Conservation (phyloP, 2,113 vertebrate species). For the Corapipo altera region DNA sequence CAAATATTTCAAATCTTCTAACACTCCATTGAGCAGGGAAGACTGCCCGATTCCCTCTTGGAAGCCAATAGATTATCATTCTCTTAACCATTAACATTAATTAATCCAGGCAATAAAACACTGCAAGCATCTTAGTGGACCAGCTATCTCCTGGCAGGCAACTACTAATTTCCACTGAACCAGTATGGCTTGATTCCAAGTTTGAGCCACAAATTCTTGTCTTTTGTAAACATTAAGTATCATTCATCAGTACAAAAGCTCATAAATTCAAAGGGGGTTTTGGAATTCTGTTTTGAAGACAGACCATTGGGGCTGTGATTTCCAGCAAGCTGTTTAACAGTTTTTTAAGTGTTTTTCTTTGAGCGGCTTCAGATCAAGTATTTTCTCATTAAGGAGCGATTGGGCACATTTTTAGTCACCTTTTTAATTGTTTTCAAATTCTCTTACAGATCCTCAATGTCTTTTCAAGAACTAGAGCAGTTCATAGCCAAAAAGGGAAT, state of each 20-base stretch:
- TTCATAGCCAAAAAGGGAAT: neutral
- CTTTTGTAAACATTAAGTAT: conserved; percentile 1
- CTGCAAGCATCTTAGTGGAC: neutral
- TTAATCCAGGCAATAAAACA: conserved; percentile 53
- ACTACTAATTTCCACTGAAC: conserved; percentile 3
- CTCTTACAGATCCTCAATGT: neutral
- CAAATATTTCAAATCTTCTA: conserved; percentile 17
- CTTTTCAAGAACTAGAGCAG: neutral
- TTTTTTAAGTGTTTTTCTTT: neutral
- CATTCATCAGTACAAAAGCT: neutral
- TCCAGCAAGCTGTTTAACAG: neutral
- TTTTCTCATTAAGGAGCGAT: neutral
- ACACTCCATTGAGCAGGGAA: conserved; percentile 9
- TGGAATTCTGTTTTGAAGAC: neutral
- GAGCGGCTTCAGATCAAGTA: neutral
- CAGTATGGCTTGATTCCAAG: conserved; percentile 1
- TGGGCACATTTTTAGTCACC: neutral
- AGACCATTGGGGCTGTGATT: neutral
- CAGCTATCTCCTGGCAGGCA: conserved; percentile 9
- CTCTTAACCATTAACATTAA: conserved; percentile 41
- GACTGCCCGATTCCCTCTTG: conserved; percentile 4
- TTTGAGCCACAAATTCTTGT: neutral
- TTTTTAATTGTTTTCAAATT: neutral
- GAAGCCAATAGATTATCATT: conserved; percentile 34
- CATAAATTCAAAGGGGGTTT: neutral